Evolutionary conservation across 2,888 invertebrate species (phyloP), one percentile per base, ranked within the genome.

Genomic region (Lasioglossum leucozonium): DNA sequence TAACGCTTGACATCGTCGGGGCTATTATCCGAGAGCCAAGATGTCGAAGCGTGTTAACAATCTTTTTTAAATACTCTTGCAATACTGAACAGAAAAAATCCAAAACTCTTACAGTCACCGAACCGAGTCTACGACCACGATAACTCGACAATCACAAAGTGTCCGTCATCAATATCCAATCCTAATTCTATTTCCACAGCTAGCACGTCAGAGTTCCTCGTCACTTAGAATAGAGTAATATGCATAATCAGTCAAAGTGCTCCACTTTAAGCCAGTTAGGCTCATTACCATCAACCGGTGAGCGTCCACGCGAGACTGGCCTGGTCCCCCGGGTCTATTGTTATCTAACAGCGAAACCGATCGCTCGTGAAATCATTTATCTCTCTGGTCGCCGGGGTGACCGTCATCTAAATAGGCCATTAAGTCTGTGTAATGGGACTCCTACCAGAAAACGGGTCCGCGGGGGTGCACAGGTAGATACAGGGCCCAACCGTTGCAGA

Each of bases 361-460:
- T 67, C 67, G 37, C 22, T 67, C 67, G 67, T 67, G 22, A 37
- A 67, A 67, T 67, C 67, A 67, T 8, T n/a, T 47, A 72, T 74
- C 72, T 75, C 75, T 65, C 44, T 16, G 44, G 42, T 75, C 75
- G 62, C 62, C 22, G 44, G 42, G 71, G 71, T 42, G 71, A 26
- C 26, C 42, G 71, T 42, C 37, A 44, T 71, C 34, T 47, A 47
- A 83, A 82, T 74, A 62, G 73, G 67, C 73, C 80, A 76, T 88
- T 84, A 81, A 87, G 84, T 37, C 40, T 2, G 34, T 26, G 62
- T 81, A 88, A 88, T 81, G 73, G 72, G 62, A 30, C 65, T 79
- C 69, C 81, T 78, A 72, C 37, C 77, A 72, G 87, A 79, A 85
- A 85, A 74, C 73, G 51, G 77, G 77, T 58, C 73, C 83, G 30